phyloP scores from a whole-genome alignment of 2,113 vertebrate genomes.

The Canis aureus region DNA sequence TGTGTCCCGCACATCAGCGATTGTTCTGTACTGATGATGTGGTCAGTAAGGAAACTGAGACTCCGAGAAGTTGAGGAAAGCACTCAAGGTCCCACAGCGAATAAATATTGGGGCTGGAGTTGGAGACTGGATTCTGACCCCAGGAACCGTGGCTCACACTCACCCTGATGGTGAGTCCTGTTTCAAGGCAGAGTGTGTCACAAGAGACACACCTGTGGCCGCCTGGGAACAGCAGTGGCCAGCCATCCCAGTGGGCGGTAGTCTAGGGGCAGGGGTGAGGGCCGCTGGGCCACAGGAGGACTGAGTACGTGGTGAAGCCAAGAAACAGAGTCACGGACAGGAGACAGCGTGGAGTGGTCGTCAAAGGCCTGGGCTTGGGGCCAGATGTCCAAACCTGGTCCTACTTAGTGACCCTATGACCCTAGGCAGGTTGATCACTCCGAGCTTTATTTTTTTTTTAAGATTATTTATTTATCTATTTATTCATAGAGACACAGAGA shows the following conservation, averaged over 20 bases:
- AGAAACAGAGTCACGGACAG: background rate
- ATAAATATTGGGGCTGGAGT: background rate
- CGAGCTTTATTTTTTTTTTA: background rate
- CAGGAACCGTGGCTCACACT: background rate
- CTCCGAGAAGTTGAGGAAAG: background rate
- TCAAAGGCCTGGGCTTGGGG: background rate
- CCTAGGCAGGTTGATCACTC: background rate
- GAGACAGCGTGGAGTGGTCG: background rate
- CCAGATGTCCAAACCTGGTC: background rate
- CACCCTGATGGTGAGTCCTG: background rate
- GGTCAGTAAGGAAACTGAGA: background rate
- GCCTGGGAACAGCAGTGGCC: background rate
- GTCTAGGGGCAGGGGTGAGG: background rate
- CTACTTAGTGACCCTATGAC: background rate
- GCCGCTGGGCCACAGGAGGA: background rate
- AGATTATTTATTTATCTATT: too few species aligned
- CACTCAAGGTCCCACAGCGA: background rate
- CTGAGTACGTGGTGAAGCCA: background rate
- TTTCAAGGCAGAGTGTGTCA: background rate
- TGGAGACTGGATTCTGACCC: background rate
- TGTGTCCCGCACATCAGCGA: background rate
- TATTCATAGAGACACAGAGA: too few species aligned
- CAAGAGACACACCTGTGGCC: background rate
- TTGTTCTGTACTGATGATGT: background rate
- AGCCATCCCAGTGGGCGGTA: background rate